Base-by-base conservation (phyloP, 2,888 invertebrate genomes). In the Chouioia cunea region DNA sequence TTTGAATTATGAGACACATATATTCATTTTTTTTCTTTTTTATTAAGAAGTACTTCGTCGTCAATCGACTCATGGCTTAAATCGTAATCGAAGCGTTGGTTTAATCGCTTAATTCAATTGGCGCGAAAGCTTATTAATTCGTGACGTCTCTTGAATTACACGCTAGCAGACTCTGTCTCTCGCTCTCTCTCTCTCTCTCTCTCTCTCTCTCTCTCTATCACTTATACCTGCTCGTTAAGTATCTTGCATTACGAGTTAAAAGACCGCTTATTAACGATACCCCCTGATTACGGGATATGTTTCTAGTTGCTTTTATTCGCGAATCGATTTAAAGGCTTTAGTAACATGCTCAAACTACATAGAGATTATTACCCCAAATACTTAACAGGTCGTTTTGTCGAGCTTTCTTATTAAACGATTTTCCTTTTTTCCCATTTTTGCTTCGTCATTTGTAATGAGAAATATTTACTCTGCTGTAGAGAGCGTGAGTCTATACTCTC, bases 41-140 rank as follows among this genome's bases (percentile, higher is more conserved):
- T 23, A 59, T 10, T 10, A 12, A 36, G 36, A 6, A 6, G 6
- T 1, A 1, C 23, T 15, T 15, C 36, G 56, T 23, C 47, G 44
- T 46, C 36, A 22, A 46, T n/a, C 47, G 46, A 10, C 20, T 58
- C n/a, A n/a, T n/a, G n/a, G n/a, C n/a, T 16, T 12, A n/a, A n/a
- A 44, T 20, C n/a, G 23, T 15, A 54, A 27, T 18, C 46, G 20
- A 58, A 16, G 43, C 15, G 20, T 12, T 57, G 23, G 44, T 54
- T 36, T 65, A 65, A 70, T 70, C 47, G 36, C 70, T 70, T 65
- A 65, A 70, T 70, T 65, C 58, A 65, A 70, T 65, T 64, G 70
- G 47, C 65, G 50, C 36, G 36, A 36, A 60, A 59, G 44, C 59
- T 70, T 65, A 60, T 65, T 65, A 65, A 70, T 65, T 58, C 54